Percentiles rank a stretch among this genome's conserved stretches.
Evolutionary conservation across 2,113 vertebrate genomes (phyloP).

Genomic region (Erythrocercus mccallii): DNA sequence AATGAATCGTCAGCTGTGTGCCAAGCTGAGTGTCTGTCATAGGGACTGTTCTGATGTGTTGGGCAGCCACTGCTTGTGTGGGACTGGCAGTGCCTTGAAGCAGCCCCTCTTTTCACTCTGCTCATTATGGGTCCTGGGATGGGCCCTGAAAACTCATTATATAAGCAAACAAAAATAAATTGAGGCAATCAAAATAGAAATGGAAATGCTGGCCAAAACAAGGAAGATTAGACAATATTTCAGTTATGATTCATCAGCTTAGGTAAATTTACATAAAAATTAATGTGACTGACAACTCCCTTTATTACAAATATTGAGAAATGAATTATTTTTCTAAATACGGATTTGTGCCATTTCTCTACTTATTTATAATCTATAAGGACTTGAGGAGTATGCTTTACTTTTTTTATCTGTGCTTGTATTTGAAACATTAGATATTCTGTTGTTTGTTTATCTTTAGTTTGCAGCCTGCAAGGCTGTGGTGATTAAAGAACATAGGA

Average conservation of each 20-base stretch:
- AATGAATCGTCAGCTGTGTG: constrained; percentile 45
- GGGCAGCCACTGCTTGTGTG: neutral
- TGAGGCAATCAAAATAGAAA: neutral
- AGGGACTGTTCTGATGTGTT: neutral
- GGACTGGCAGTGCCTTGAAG: neutral
- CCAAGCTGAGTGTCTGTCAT: constrained; percentile 23
- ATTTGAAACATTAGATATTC: neutral
- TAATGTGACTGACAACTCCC: constrained; percentile 31
- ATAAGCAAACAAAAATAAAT: constrained; percentile 14
- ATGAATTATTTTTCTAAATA: constrained; percentile 10
- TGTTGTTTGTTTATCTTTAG: constrained; percentile 10
- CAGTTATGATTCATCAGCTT: constrained; percentile 46
- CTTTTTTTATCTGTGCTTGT: neutral
- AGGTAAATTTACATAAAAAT: constrained; percentile 57
- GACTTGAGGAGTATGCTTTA: neutral
- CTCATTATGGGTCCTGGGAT: neutral
- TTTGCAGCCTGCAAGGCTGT: neutral
- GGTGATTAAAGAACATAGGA: neutral
- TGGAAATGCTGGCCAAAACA: neutral
- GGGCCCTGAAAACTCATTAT: neutral
- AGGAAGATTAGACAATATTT: constrained; percentile 34
- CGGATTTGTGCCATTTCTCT: neutral
- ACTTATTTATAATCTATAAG: neutral
- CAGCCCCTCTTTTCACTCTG: neutral
- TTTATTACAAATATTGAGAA: constrained; percentile 25